phyloP scores from a whole-genome alignment of 1,140 invertebrate species.

The Rhynchophorus ferrugineus region DNA sequence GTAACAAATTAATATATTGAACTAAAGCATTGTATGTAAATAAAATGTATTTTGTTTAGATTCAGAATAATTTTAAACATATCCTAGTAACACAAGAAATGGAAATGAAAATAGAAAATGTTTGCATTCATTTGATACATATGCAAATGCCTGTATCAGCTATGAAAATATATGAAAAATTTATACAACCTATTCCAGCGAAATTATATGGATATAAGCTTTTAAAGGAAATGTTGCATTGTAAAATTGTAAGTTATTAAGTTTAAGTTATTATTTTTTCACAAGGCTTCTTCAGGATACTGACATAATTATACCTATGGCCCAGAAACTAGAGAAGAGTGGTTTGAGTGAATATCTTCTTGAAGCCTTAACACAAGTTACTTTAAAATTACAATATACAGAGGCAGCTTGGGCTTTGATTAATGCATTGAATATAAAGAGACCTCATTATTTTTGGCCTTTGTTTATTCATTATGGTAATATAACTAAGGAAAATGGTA shows the following conservation, averaged over 20 bases:
- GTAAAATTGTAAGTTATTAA: slow-evolving; percentile 25
- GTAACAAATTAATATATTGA: slow-evolving; percentile 4
- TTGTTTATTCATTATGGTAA: slow-evolving; percentile 28
- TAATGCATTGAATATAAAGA: slow-evolving; percentile 21
- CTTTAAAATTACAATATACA: slow-evolving; percentile 25
- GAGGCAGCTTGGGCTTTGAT: slow-evolving; percentile 27
- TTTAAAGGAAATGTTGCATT: slow-evolving; percentile 30
- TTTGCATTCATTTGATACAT: slow-evolving; percentile 32
- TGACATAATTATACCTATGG: slow-evolving; percentile 25
- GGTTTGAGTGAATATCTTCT: slow-evolving; percentile 25
- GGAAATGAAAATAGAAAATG: slow-evolving; percentile 21
- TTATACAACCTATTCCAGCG: slow-evolving; percentile 16
- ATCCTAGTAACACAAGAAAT: slow-evolving; percentile 16
- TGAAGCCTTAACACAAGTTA: slow-evolving; percentile 28
- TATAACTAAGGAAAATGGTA: slow-evolving; percentile 30
- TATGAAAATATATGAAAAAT: slow-evolving; percentile 25
- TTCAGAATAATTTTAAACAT: slow-evolving; percentile 10
- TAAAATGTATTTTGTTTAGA: slow-evolving; percentile 13
- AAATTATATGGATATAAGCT: slow-evolving; percentile 20
- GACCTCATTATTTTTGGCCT: slow-evolving; percentile 38
- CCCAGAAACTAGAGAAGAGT: slow-evolving; percentile 22
- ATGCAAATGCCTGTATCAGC: slow-evolving; percentile 25
- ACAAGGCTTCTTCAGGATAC: slow-evolving; percentile 29
- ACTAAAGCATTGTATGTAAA: not conserved
- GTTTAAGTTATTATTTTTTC: slow-evolving; percentile 6